Conservation (phyloP, 2,888 invertebrate genomes). For the Zhengitettix transpicula region DNA sequence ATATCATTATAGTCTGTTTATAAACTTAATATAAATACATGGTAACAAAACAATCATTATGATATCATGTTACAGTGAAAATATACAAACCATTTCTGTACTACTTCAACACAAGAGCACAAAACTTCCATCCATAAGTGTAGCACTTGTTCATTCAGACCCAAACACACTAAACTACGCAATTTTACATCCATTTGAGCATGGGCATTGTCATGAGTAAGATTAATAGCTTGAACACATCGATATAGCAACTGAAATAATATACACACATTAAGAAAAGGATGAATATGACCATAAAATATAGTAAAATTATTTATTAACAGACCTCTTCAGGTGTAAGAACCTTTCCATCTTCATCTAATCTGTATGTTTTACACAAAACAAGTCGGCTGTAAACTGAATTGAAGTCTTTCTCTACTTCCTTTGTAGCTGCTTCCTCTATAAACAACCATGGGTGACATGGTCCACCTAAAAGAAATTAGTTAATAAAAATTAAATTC, state of each 20-base stretch:
- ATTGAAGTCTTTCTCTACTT: conserved; percentile 95
- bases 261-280: background rate
- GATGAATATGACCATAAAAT: conserved; percentile 5
- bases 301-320: conserved; percentile 3
- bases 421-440: conserved; percentile 89
- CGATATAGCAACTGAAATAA: conserved; percentile 54
- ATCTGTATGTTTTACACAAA: conserved; percentile 90
- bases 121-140: conserved; percentile 97
- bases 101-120: conserved; percentile 84
- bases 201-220: conserved; percentile 88
- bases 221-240: conserved; percentile 91
- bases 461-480: conserved; percentile 61
- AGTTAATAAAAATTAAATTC: background rate
- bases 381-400: conserved; percentile 94
- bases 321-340: conserved; percentile 87
- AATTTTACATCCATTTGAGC: conserved; percentile 99
- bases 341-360: conserved; percentile 98
- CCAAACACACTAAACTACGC: conserved; percentile 85
- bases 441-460: conserved; percentile 99
- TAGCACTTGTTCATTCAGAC: conserved; percentile 92
- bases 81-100: conserved; percentile 79
- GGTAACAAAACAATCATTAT: too few species aligned
- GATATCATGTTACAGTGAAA: background rate
- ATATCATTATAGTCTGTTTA: too few species aligned
- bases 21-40: too few species aligned